Conservation (phyloP, 2,113 vertebrate genomes). For the Miniopterus natalensis region DNA sequence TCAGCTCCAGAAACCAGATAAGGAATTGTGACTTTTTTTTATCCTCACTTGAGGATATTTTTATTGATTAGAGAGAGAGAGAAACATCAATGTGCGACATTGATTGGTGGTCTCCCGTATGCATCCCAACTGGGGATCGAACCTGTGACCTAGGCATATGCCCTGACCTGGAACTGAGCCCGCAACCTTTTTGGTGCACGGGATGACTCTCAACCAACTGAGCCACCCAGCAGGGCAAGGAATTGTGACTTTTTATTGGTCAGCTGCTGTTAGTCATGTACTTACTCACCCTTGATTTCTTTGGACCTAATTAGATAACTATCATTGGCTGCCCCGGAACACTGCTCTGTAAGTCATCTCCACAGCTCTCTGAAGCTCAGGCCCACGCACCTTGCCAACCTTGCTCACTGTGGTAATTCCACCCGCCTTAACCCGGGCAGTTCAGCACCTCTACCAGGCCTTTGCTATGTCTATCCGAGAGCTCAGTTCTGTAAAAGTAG, state of each 20-base stretch:
- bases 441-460: background rate
- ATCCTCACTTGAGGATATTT: too few species aligned
- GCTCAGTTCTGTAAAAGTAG: background rate
- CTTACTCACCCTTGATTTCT: background rate
- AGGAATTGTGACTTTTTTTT: background rate
- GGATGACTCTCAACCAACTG: too few species aligned
- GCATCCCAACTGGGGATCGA: too few species aligned
- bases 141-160: too few species aligned
- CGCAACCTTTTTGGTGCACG: too few species aligned
- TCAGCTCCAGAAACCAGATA: background rate
- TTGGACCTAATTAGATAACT: background rate
- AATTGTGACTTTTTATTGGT: background rate
- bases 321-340: background rate
- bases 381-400: background rate
- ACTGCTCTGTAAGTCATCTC: background rate
- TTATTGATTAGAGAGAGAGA: too few species aligned
- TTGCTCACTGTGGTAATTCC: background rate
- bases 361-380: background rate
- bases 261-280: background rate
- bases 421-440: background rate
- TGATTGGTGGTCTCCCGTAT: too few species aligned
- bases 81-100: too few species aligned
- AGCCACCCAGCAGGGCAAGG: background rate
- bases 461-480: background rate
- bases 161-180: too few species aligned